phyloP scores from a whole-genome alignment of 2,113 vertebrate genomes.

The Scomber colias region DNA sequence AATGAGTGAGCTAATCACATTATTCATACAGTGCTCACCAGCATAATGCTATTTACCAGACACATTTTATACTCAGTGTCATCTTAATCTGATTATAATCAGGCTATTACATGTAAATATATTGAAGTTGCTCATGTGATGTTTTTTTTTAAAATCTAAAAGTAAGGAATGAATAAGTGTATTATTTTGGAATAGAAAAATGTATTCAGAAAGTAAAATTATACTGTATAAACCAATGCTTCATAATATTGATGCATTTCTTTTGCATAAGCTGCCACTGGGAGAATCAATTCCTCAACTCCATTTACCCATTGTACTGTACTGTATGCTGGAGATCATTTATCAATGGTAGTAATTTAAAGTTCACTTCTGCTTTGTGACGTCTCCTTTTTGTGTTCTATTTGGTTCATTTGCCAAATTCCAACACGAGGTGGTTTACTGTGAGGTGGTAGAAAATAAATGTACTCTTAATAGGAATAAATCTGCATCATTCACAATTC shows the following conservation, averaged over 20 bases:
- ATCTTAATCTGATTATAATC: conserved; percentile 4
- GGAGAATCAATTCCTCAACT: conserved; percentile 41
- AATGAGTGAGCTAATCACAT: conserved; percentile 1
- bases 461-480: conserved; percentile 23
- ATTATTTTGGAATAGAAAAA: conserved; percentile 13
- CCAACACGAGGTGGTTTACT: conserved; percentile 10
- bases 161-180: not conserved
- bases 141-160: not conserved
- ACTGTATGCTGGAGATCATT: conserved; percentile 25
- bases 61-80: not conserved
- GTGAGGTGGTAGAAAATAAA: conserved; percentile 8
- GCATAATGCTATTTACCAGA: not conserved
- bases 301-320: conserved; percentile 24
- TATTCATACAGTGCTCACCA: not conserved
- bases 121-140: not conserved
- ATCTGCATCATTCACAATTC: conserved; percentile 23
- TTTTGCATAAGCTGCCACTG: conserved; percentile 13
- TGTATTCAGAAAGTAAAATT: conserved; percentile 13
- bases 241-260: conserved; percentile 30
- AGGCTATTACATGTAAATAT: not conserved
- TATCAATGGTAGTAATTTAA: conserved; percentile 39
- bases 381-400: not conserved
- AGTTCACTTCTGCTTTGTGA: conserved; percentile 35
- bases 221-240: not conserved
- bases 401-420: conserved; percentile 17